phyloP scores from a whole-genome alignment of 2,113 vertebrate genomes.

The Sturnus vulgaris region DNA sequence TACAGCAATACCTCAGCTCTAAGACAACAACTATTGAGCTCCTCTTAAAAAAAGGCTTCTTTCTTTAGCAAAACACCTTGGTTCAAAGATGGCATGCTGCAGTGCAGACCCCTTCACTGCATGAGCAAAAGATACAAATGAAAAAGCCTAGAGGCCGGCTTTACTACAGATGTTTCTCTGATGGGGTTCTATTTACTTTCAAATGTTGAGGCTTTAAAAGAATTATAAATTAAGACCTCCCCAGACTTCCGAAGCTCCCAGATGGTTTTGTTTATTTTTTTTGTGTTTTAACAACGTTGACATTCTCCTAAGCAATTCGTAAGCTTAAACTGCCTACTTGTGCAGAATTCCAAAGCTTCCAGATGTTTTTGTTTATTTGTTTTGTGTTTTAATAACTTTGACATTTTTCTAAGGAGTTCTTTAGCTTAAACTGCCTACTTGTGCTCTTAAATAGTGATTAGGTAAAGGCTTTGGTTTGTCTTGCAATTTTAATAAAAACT shows the following conservation, averaged over 20 bases:
- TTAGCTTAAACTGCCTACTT: not conserved
- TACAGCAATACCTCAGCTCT: not conserved
- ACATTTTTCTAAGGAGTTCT: not conserved
- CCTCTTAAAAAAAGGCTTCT: not conserved
- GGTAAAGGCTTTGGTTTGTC: not conserved
- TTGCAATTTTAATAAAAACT: not conserved
- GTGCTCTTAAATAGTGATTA: not conserved
- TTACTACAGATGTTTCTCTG: not conserved
- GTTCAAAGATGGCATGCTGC: not conserved
- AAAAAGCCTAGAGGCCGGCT: not conserved
- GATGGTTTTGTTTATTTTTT: not conserved
- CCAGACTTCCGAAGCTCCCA: not conserved
- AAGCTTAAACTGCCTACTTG: not conserved
- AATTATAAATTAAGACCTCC: not conserved
- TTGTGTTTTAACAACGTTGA: not conserved
- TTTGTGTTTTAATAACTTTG: not conserved
- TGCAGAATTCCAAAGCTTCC: not conserved
- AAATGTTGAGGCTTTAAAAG: not conserved
- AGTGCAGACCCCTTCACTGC: not conserved
- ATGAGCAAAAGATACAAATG: not conserved
- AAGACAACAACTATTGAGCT: not conserved
- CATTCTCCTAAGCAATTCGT: not conserved
- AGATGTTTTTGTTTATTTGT: not conserved
- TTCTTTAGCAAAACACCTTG: not conserved
- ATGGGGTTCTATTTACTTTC: not conserved